Evolutionary conservation across 2,888 invertebrate genomes (phyloP).

Genomic region (Nudaria mundana): DNA sequence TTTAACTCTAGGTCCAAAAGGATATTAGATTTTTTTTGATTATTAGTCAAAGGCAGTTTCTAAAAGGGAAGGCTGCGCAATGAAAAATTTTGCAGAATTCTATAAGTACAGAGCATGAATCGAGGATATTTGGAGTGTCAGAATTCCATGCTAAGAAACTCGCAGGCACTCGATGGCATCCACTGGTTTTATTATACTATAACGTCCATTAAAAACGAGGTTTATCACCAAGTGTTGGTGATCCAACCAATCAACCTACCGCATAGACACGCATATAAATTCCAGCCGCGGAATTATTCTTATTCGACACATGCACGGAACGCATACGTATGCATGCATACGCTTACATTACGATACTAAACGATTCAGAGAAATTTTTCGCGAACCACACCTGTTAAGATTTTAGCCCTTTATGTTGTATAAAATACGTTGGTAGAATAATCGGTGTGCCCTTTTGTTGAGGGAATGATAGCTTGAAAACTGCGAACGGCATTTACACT

Average conservation of each 20-base stretch:
- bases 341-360: slow-evolving; percentile 58
- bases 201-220: not conserved
- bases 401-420: slow-evolving; percentile 22
- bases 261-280: slow-evolving; percentile 46
- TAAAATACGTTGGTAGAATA: slow-evolving; percentile 11
- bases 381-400: slow-evolving; percentile 26
- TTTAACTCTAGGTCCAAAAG: no score
- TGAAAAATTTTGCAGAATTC: no score
- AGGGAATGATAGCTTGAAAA: no score
- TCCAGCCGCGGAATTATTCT: slow-evolving; percentile 46
- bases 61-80: no score
- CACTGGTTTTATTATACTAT: not conserved
- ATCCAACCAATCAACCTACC: slow-evolving; percentile 36
- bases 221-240: not conserved
- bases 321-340: slow-evolving; percentile 46
- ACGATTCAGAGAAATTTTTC: slow-evolving; percentile 63
- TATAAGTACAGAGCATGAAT: no score
- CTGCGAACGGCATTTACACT: no score
- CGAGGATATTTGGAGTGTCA: no score
- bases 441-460: not conserved
- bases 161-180: not conserved
- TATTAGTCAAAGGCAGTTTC: no score
- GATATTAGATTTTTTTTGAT: no score
- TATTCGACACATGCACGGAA: slow-evolving; percentile 37
- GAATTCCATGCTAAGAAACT: no score